These are phyloP conservation scores for Linnaemya tessellans DNA, from an alignment of 2,888 invertebrate genomes.

Conservation along the genomic window DNA sequence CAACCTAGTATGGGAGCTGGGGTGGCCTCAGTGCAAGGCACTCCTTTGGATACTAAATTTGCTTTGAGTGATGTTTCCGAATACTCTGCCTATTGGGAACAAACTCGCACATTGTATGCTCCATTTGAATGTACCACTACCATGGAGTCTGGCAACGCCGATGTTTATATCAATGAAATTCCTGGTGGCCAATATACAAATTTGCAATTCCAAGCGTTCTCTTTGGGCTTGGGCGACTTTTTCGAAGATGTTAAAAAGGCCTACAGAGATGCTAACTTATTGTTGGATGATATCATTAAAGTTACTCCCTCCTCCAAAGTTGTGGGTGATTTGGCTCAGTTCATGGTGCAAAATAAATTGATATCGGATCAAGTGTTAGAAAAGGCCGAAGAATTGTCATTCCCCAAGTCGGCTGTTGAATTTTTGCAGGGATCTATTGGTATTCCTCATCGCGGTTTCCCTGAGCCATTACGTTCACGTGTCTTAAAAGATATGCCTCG, in stretches of 20 bases:
- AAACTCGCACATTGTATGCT: constrained; percentile 96
- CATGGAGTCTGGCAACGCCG: constrained; percentile 99
- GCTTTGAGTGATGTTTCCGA: constrained; percentile 92
- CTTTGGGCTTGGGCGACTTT: constrained; percentile 96
- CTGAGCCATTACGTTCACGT: constrained; percentile 96
- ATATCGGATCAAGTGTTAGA: constrained; percentile 91
- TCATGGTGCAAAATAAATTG: constrained; percentile 99
- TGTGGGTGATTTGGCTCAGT: constrained; percentile 99
- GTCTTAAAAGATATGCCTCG: constrained; percentile 90
- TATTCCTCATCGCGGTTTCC: constrained; percentile 97
- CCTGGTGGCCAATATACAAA: constrained; percentile 99
- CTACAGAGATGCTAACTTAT: constrained; percentile 95
- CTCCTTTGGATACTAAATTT: constrained; percentile 85
- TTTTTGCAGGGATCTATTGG: constrained; percentile 98
- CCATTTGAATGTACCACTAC: constrained; percentile 99
- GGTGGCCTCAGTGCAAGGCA: constrained; percentile 91
- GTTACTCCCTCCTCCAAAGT: constrained; percentile 99
- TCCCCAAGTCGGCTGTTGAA: constrained; percentile 98
- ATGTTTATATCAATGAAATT: constrained; percentile 99
- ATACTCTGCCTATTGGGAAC: constrained; percentile 99
- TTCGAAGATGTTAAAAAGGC: constrained; percentile 99
- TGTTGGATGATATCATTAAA: constrained; percentile 98
- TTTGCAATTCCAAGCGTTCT: constrained; percentile 99
- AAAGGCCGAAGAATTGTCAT: constrained; percentile 96
- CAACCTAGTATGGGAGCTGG: constrained; percentile 99